A percentile compares a stretch with the other conserved stretches of the same genome.
phyloP scores from a whole-genome alignment of 2,888 invertebrate genomes.

The Caenorhabditis imperialis region DNA sequence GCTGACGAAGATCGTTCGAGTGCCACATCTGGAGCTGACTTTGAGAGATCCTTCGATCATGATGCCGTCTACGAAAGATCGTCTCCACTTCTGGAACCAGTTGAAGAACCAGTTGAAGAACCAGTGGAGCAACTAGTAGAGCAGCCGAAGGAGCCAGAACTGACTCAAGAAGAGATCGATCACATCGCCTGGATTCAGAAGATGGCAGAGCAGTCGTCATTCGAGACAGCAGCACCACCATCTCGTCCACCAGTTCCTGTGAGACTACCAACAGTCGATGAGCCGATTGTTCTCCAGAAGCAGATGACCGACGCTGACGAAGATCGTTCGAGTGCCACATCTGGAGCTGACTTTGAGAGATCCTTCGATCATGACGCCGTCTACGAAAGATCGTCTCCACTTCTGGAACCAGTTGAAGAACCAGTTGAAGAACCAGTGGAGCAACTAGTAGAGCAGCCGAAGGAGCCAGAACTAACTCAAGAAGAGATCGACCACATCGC shows the following conservation, averaged over 20 bases:
- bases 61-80: conserved; percentile 6
- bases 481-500: too few relatives aligned
- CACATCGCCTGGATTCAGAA: too few relatives aligned
- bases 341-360: conserved; percentile 3
- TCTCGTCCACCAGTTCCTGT: too few relatives aligned
- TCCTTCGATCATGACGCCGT: conserved; percentile 26
- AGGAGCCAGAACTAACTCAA: too few relatives aligned
- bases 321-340: conserved; percentile 3
- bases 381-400: conserved; percentile 15
- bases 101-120: conserved; percentile 1
- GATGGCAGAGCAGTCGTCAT: too few relatives aligned
- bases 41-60: conserved; percentile 5
- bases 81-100: conserved; percentile 22
- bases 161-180: too few relatives aligned
- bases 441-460: neutral
- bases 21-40: conserved; percentile 1
- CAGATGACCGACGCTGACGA: neutral
- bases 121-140: neutral
- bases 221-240: too few relatives aligned
- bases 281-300: neutral
- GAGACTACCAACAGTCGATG: too few relatives aligned
- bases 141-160: too few relatives aligned
- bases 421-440: neutral
- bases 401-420: conserved; percentile 15
- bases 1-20: neutral